Percentiles rank a stretch among this genome's conserved stretches.
Evolutionary conservation across 2,113 vertebrate genomes (phyloP).

Genomic region (Plecotus auritus): DNA sequence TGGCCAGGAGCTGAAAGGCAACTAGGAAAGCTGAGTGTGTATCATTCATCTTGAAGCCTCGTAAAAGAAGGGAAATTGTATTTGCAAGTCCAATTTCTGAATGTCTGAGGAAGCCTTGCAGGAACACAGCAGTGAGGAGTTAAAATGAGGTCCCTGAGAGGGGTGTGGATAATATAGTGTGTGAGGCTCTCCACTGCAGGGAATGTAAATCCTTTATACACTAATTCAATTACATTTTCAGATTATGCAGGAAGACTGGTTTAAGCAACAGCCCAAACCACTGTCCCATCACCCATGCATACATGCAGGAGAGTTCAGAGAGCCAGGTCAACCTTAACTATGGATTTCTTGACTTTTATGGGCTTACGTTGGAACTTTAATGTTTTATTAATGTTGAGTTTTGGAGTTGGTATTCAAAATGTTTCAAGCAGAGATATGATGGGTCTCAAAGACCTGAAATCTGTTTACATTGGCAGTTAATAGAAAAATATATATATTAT

Average conservation of each 20-base stretch:
- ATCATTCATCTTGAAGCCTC: conserved; percentile 78
- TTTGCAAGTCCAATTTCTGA: conserved; percentile 78
- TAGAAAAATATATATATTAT: conserved; percentile 33
- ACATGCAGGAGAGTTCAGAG: conserved; percentile 69
- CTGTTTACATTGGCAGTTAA: conserved; percentile 58
- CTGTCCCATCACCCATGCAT: conserved; percentile 63
- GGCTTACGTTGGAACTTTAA: conserved; percentile 71
- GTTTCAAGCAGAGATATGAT: conserved; percentile 68
- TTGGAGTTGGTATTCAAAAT: conserved; percentile 71
- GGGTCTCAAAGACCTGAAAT: conserved; percentile 61
- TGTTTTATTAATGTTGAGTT: conserved; percentile 75
- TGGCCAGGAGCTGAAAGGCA: conserved; percentile 65
- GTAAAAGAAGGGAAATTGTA: conserved; percentile 76
- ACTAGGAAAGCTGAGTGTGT: conserved; percentile 50
- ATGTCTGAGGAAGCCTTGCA: conserved; percentile 66
- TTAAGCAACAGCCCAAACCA: conserved; percentile 40
- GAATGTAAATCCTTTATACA: conserved; percentile 68
- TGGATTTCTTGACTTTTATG: conserved; percentile 76
- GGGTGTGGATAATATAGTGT: conserved; percentile 60
- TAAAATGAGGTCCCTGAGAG: conserved; percentile 57
- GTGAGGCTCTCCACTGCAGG: conserved; percentile 26
- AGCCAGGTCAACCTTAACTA: conserved; percentile 68
- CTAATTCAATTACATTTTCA: conserved; percentile 75
- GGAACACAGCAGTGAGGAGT: conserved; percentile 65
- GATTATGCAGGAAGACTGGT: conserved; percentile 66